Conservation (phyloP, 2,797 vertebrate genomes). For the Sandelia bainsii region DNA sequence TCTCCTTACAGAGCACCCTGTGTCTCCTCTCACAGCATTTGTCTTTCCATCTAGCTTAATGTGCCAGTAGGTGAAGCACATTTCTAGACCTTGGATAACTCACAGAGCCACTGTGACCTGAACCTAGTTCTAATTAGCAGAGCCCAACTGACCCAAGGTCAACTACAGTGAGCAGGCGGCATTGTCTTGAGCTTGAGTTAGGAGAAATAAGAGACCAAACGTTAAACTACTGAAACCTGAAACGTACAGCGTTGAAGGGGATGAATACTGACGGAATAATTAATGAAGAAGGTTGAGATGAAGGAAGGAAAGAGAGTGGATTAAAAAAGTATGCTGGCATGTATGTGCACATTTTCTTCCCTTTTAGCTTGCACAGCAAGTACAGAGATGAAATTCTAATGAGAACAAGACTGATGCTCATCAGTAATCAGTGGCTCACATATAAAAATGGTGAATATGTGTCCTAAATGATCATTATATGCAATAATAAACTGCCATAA, state of each 20-base stretch:
- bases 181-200: conserved; percentile 46
- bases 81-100: conserved; percentile 46
- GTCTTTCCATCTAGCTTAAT: conserved; percentile 14
- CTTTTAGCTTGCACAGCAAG: conserved; percentile 29
- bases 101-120: conserved; percentile 39
- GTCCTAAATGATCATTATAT: conserved; percentile 9
- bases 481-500: background rate
- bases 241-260: conserved; percentile 45
- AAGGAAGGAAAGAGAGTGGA: conserved; percentile 42
- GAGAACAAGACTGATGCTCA: conserved; percentile 21
- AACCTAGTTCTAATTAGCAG: conserved; percentile 54
- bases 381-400: conserved; percentile 32
- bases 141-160: conserved; percentile 50
- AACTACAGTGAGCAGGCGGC: conserved; percentile 18
- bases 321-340: conserved; percentile 59
- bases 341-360: conserved; percentile 35
- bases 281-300: conserved; percentile 56
- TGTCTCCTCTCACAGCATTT: conserved; percentile 17
- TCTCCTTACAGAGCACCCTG: conserved; percentile 13
- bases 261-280: conserved; percentile 64
- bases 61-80: conserved; percentile 46
- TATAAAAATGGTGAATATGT: conserved; percentile 23
- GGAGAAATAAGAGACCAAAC: conserved; percentile 42
- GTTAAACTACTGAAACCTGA: conserved; percentile 38
- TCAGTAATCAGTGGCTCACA: conserved; percentile 18